Evolutionary conservation across 2,797 vertebrate species (phyloP).

Genomic region (Ctenopoma multispine): DNA sequence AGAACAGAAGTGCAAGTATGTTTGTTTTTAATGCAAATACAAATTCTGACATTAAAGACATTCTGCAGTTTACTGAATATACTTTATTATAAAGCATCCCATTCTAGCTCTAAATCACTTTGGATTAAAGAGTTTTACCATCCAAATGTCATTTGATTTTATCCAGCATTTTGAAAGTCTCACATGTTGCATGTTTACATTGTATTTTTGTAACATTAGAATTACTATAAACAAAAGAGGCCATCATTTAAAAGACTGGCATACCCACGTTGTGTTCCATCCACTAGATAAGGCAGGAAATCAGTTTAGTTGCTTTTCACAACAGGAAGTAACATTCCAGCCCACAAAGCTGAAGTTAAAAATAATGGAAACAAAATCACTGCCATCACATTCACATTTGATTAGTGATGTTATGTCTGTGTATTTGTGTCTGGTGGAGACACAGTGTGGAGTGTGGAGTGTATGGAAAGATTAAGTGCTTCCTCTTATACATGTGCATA

Average conservation of each 20-base stretch:
- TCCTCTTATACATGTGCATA: neutral
- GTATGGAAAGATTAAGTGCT: neutral
- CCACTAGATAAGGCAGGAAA: neutral
- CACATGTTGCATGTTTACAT: neutral
- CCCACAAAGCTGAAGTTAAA: neutral
- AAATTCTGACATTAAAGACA: too few relatives aligned
- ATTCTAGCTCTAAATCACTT: neutral
- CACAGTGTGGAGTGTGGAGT: too few relatives aligned
- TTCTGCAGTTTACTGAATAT: too few relatives aligned
- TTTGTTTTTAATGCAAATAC: too few relatives aligned
- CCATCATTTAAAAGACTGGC: neutral
- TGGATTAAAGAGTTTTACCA: neutral
- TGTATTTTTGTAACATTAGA: neutral
- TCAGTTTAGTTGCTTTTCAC: neutral
- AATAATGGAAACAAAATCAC: neutral
- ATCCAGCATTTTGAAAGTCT: neutral
- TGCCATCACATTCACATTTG: neutral
- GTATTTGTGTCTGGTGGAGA: too few relatives aligned
- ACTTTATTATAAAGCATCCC: too few relatives aligned
- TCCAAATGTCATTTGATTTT: neutral
- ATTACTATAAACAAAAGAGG: neutral
- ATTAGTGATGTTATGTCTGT: too few relatives aligned
- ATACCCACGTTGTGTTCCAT: neutral
- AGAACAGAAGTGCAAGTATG: constrained; percentile 95
- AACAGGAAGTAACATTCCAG: neutral